Evolutionary conservation across 2,888 invertebrate species (phyloP), one percentile per base, ranked within the genome.

Genomic region (Parnassius orleans): DNA sequence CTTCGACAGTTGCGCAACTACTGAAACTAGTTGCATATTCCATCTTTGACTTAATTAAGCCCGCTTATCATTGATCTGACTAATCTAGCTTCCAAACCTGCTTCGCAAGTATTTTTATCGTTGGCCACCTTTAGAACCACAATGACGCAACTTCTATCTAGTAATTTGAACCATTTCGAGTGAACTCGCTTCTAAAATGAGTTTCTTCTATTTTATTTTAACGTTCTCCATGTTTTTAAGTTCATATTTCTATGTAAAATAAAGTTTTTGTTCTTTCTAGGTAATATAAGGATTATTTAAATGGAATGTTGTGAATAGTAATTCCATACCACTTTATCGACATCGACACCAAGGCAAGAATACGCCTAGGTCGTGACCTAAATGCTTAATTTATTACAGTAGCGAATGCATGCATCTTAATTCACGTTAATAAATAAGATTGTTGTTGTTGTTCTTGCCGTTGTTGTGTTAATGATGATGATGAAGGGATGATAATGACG

Each of bases 1-100:
- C 72, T 68, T 68, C 69, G 69, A 71, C 69, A 61, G 65, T 84
- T 80, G 73, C 78, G 73, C 76, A 83, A 82, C 68, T 52, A 59
- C 67, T 68, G 58, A 59, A 73, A 72, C 68, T 61, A 60, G 68
- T 70, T 65, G 72, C 50, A 53, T 46, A 47, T 57, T 51, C 46
- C 57, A 53, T 52, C 50, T 47, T 19, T 52, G 51, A 60, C 24
- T 48, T 33, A 53, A 53, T 50, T 55, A 56, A 46, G 43, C 60
- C 46, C 42, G 43, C 53, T 60, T 53, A 57, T 52, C 44, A 43
- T 12, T 53, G 7, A 41, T 53, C 24, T n/a, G n/a, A n/a, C n/a
- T 48, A 48, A 57, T 64, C 65, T 63, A 57, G 56, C 61, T 63
- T 63, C 58, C 57, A 57, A 63, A 60, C 65, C 61, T 47, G 65